Conservation (phyloP, 2,113 vertebrate species). For the Synodontis membranacea region DNA sequence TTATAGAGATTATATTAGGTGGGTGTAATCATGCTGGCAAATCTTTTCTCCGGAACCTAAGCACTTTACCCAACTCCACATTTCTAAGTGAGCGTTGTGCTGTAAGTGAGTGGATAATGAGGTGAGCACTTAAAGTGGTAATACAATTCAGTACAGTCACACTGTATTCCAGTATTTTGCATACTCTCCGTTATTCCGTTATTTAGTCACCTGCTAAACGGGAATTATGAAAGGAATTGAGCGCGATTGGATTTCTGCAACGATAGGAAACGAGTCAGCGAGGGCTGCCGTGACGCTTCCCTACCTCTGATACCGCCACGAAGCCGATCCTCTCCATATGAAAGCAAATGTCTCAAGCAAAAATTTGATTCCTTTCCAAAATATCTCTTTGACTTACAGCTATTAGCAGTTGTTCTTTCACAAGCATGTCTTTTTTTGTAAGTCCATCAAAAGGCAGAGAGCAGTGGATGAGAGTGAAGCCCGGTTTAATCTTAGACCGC, state of each 20-base stretch:
- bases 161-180: not conserved
- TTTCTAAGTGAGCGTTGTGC: not conserved
- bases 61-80: not conserved
- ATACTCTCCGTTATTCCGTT: not conserved
- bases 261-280: not conserved
- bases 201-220: not conserved
- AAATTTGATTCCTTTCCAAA: not conserved
- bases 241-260: not conserved
- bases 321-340: not conserved
- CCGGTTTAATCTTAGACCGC: constrained; percentile 52
- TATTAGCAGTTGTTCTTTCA: not conserved
- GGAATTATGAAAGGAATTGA: not conserved
- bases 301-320: not conserved
- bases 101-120: not conserved
- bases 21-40: not conserved
- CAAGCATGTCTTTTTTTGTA: not conserved
- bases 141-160: not conserved
- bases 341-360: not conserved
- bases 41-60: not conserved
- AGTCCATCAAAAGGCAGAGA: not conserved
- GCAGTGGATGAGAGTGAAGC: constrained; percentile 18
- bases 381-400: not conserved
- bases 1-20: not conserved
- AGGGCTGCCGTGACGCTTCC: not conserved
- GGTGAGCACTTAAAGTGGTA: not conserved